Base-by-base conservation (phyloP, 2,888 invertebrate species). In the Drosophila trichaetosa region DNA sequence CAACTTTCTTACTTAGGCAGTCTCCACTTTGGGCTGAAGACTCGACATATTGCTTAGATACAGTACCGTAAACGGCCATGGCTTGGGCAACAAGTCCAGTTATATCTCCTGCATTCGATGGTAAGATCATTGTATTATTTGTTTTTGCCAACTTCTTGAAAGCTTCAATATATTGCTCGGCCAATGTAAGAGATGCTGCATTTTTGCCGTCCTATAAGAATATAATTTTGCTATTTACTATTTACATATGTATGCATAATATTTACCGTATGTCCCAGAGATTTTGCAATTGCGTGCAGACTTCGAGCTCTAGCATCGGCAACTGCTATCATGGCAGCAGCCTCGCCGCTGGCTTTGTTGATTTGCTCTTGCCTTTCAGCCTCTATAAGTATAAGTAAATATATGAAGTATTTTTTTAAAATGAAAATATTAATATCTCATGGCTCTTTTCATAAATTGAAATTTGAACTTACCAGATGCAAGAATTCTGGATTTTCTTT, bases 131-230 rank as follows among this genome's bases (percentile, higher is more conserved):
- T 0, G 99, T 99, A 93, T 99, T 99, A 91, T 96, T 97, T 16
- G 96, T 96, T 93, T 97, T 96, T 1, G 99, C 99, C 75, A 99
- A 94, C 90, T 98, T 96, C 91, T 97, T 95, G 93, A 99, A 99
- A 18, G 99, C 99, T 27, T 95, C 94, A 46, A 99, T 98, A 92
- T 99, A 99, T 92, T 99, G 97, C 91, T 99, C 99, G 0, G 99
- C 99, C 72, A 99, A 94, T 18, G 96, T 96, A 46, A 99, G 94
- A 0, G 98, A 96, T 3, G 99, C 99, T 0, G 99, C 99, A 93
- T 97, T 96, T 76, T 95, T 95, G 29, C 98, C 99, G 90, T 97
- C 95, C 95, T 96, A 91, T 21, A 16, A 7, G 16, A 10, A 38
- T 5, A 21, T 16, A n/a, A 29, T 27, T n/a, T 38, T 24, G 21